These are phyloP conservation scores for Chalcis sispes DNA, from an alignment of 2,888 invertebrate species.

Conservation along the genomic window DNA sequence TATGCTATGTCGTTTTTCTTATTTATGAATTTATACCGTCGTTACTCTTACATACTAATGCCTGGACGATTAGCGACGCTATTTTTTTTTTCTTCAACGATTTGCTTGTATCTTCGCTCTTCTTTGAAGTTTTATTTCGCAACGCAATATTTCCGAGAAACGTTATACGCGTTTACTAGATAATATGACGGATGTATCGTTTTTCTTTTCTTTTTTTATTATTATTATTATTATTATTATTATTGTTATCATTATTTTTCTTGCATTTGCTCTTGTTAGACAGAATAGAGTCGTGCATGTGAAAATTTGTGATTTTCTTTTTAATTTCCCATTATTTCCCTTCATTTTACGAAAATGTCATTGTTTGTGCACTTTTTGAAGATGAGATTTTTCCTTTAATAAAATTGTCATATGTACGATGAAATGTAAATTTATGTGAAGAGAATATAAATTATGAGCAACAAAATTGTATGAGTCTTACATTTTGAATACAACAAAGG, in stretches of 20 bases:
- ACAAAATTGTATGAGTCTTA: no score
- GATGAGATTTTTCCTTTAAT: constrained; percentile 17
- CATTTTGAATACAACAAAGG: no score
- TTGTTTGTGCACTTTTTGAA: constrained; percentile 1
- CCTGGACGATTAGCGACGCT: constrained; percentile 37
- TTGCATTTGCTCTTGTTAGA: constrained; percentile 17
- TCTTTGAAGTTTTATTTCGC: neutral
- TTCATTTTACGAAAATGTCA: no score
- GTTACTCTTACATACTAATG: constrained; percentile 30
- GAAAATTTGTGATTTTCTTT: constrained; percentile 1
- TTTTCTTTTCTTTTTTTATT: no score
- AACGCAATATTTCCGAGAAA: neutral
- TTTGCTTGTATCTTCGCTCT: neutral
- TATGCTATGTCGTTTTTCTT: constrained; percentile 26
- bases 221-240: no score
- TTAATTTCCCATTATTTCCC: no score
- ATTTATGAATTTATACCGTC: constrained; percentile 25
- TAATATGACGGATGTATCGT: constrained; percentile 17
- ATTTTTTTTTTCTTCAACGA: constrained; percentile 2
- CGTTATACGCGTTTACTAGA: neutral
- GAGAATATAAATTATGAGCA: no score
- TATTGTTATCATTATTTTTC: no score
- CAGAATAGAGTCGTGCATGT: constrained; percentile 10
- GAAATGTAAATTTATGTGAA: no score
- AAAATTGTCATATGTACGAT: no score